These are phyloP conservation scores for Condylura cristata DNA, from an alignment of 2,113 vertebrate species.

Conservation along the genomic window DNA sequence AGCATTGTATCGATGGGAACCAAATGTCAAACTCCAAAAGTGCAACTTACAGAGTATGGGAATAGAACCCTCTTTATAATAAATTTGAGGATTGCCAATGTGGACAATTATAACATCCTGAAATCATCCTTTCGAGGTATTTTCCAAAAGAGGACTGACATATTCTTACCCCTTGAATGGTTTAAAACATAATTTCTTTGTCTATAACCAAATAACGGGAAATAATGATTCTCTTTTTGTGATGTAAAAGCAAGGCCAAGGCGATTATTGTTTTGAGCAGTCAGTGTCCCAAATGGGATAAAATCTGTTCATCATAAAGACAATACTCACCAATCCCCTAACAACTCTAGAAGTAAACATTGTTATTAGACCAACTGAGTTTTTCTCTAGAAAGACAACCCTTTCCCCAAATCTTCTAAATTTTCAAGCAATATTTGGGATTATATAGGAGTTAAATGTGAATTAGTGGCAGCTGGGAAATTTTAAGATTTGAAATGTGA, in stretches of 20 bases:
- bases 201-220: slow-evolving; percentile 6
- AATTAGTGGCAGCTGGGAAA: slow-evolving; percentile 56
- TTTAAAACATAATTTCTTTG: slow-evolving; percentile 37
- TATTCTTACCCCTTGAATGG: slow-evolving; percentile 3
- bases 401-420: not conserved
- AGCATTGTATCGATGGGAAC: not conserved
- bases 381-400: not conserved
- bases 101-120: not conserved
- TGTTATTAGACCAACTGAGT: slow-evolving; percentile 5
- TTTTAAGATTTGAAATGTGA: slow-evolving; percentile 47
- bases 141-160: slow-evolving; percentile 13
- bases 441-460: slow-evolving; percentile 60
- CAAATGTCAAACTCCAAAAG: slow-evolving; percentile 49
- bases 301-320: slow-evolving; percentile 41
- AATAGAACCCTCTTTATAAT: not conserved
- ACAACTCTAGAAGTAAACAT: slow-evolving; percentile 28
- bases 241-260: slow-evolving; percentile 36
- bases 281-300: not conserved
- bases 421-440: slow-evolving; percentile 56
- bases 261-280: not conserved
- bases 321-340: not conserved
- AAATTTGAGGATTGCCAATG: not conserved
- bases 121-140: not conserved
- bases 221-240: slow-evolving; percentile 12
- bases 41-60: not conserved